Percentiles rank a stretch among this genome's conserved stretches.
Conservation (phyloP, 92 coral and sea anemone species). For the Phenganax stokvisi region DNA sequence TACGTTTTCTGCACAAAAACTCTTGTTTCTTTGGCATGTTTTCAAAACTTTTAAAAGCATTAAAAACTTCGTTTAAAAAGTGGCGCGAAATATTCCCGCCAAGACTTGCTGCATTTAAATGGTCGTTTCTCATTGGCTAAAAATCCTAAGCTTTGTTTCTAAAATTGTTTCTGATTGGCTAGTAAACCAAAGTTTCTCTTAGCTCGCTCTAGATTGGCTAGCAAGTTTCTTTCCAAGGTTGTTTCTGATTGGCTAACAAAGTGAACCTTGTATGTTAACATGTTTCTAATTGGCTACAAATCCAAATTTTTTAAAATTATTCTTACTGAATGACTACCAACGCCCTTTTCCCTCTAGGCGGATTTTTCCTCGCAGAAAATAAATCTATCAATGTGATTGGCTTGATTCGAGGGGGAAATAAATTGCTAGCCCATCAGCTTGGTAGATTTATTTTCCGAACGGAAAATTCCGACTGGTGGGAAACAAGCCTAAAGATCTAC, state of each 20-base stretch:
- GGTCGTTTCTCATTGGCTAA: not conserved
- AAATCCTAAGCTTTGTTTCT: not conserved
- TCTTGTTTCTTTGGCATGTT: not conserved
- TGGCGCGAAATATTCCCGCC: not conserved
- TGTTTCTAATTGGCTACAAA: not conserved
- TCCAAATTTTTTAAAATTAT: not conserved
- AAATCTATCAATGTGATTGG: no score
- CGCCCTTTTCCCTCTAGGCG: no score
- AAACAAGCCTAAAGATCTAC: not conserved
- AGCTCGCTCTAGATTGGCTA: not conserved
- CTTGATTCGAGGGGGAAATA: no score
- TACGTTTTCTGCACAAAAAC: no score
- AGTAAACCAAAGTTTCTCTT: not conserved
- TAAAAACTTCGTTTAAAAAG: not conserved
- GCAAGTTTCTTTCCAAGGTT: not conserved
- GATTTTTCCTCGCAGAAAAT: no score
- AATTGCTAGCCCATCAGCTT: no score
- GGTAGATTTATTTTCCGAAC: no score
- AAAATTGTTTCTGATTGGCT: not conserved
- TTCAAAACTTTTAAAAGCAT: no score
- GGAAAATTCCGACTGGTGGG: no score
- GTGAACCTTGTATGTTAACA: not conserved
- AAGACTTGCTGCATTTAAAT: no score
- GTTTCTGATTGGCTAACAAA: conserved; percentile 1
- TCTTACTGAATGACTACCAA: not conserved